Evolutionary conservation across 2,113 vertebrate species (phyloP), one percentile per base, ranked within the genome.

Genomic region (Syngnathoides biaculeatus): DNA sequence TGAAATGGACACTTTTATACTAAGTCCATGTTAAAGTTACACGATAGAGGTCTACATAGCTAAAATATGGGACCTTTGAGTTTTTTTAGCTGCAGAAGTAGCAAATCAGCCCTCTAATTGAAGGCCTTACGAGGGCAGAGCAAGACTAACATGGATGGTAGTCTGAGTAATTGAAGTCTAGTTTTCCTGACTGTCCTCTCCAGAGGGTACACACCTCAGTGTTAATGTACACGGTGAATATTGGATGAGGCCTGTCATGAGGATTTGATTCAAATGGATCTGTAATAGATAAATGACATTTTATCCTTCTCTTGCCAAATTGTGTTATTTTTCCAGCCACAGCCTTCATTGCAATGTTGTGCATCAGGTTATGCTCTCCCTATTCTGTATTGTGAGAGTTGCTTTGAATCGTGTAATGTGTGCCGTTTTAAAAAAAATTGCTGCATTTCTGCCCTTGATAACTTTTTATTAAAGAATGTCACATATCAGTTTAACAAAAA

Each of bases 191-290:
- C 65, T 13, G 39, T 72, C 61, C 53, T 61, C 39, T 75, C 57
- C 12, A 58, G 71, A 8, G 6, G 13, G 59, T 24, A 50, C 65
- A 20, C 47, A 20, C 19, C 26, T 48, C 52, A 20, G 72, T 67
- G 19, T 11, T 68, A 66, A 79, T 71, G 68, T 59, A 47, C 63
- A 38, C 45, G 17, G 17, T 42, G 45, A 8, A 22, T 69, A 80
- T 81, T 65, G 57, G 79, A 80, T 69, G 69, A 81, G 85, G 79
- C 52, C n/a, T 73, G 77, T 50, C 48, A 64, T 67, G 72, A 74
- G 72, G 61, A 81, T 86, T 76, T 84, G 75, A 78, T 79, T 81
- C 72, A 84, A 79, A 83, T 70, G 69, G 78, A 50, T 50, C n/a
- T 50, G 48, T n/a, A n/a, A 50, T n/a, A 0, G 20, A n/a, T 2